A percentile compares a stretch with the other conserved stretches of the same genome.
Evolutionary conservation across 2,888 invertebrate genomes (phyloP).

Genomic region (Drosophila aldrichi): DNA sequence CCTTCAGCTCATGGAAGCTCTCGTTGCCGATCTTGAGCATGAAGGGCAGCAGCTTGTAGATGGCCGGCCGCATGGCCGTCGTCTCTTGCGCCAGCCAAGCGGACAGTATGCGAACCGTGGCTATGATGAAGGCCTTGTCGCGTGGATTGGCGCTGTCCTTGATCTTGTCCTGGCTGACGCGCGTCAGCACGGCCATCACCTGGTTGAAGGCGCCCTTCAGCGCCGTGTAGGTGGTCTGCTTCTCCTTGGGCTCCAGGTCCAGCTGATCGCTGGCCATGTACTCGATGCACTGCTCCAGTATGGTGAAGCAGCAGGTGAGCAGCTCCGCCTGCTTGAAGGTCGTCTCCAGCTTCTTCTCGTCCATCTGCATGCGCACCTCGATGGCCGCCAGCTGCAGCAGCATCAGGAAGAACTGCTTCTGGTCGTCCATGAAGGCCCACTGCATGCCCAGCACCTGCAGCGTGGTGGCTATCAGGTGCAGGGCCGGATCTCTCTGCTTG

Average conservation of each 20-base stretch:
- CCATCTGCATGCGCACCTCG: slow-evolving; percentile 97
- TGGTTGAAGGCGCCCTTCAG: slow-evolving; percentile 95
- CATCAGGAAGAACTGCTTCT: slow-evolving; percentile 92
- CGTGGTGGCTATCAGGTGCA: slow-evolving; percentile 92
- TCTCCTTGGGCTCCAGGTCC: slow-evolving; percentile 95
- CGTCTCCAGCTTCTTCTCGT: slow-evolving; percentile 93
- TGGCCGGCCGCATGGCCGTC: slow-evolving; percentile 93
- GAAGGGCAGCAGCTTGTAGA: slow-evolving; percentile 93
- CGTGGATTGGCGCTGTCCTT: slow-evolving; percentile 89
- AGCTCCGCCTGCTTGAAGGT: slow-evolving; percentile 91
- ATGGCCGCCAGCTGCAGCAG: slow-evolving; percentile 95
- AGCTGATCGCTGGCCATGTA: slow-evolving; percentile 93
- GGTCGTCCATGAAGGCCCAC: slow-evolving; percentile 93
- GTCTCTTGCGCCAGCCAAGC: slow-evolving; percentile 97
- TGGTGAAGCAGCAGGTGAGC: slow-evolving; percentile 93
- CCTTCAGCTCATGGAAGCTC: slow-evolving; percentile 91
- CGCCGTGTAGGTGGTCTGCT: slow-evolving; percentile 95
- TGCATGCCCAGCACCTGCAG: slow-evolving; percentile 93
- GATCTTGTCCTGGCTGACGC: slow-evolving; percentile 91
- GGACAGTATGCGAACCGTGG: slow-evolving; percentile 92
- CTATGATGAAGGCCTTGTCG: slow-evolving; percentile 93
- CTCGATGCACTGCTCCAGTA: slow-evolving; percentile 91
- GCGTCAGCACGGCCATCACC: slow-evolving; percentile 90
- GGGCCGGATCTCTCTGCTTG: slow-evolving; percentile 94
- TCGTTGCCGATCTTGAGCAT: slow-evolving; percentile 93